Percentiles rank a stretch among this genome's conserved stretches.
Conservation (phyloP, 1,140 invertebrate species). For the Drosophila mauritiana region DNA sequence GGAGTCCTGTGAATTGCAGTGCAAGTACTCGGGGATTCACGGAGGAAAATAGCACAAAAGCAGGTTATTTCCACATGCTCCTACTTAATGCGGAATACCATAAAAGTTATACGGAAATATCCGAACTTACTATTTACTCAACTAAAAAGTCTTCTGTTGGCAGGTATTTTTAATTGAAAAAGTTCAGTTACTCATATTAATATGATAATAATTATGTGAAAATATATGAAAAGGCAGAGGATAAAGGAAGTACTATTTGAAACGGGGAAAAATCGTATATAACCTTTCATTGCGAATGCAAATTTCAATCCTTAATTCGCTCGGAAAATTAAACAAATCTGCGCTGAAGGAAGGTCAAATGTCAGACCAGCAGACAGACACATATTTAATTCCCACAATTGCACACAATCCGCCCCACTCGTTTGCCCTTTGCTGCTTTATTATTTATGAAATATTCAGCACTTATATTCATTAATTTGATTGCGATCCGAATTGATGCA, state of each 20-base stretch:
- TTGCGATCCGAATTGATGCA: constrained; percentile 41
- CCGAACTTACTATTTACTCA: neutral
- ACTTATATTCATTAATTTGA: constrained; percentile 53
- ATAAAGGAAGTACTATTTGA: neutral
- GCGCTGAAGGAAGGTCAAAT: constrained; percentile 31
- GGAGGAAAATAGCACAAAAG: neutral
- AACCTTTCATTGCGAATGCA: neutral
- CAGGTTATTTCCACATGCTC: neutral
- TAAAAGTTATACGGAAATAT: neutral
- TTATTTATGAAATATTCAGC: constrained; percentile 44
- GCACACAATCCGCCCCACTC: constrained; percentile 24
- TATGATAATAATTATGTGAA: no score
- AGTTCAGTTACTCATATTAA: neutral
- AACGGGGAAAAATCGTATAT: neutral
- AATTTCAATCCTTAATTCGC: constrained; percentile 19
- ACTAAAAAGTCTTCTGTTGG: no score
- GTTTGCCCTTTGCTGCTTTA: constrained; percentile 5
- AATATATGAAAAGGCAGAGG: no score
- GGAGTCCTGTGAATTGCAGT: constrained; percentile 65
- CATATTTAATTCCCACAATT: constrained; percentile 47
- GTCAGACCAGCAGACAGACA: constrained; percentile 15
- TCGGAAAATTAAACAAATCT: constrained; percentile 60
- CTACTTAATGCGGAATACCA: neutral
- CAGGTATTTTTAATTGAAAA: neutral
- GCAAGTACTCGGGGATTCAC: constrained; percentile 5